A percentile compares a stretch with the other conserved stretches of the same genome.
Conservation (phyloP, 2,113 vertebrate genomes). For the Notechis scutatus region DNA sequence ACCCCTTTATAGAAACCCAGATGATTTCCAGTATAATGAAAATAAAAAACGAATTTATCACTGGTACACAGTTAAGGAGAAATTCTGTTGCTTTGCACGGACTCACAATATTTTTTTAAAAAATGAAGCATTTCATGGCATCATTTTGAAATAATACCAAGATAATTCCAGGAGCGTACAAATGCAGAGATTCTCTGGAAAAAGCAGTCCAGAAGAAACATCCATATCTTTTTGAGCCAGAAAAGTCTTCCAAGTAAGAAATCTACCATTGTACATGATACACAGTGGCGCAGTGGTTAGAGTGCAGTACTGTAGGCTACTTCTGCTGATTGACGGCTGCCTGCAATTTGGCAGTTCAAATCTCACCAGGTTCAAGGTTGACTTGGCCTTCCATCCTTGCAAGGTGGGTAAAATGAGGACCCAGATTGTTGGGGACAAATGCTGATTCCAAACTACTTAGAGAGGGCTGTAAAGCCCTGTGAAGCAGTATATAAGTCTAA, state of each 20-base stretch:
- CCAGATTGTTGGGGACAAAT: too few species aligned
- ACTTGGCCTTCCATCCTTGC: too few species aligned
- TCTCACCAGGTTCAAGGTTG: too few species aligned
- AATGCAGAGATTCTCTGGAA: not conserved
- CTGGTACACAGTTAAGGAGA: constrained; percentile 21
- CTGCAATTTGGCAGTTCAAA: too few species aligned
- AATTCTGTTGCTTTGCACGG: constrained; percentile 7
- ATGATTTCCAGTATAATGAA: constrained; percentile 25
- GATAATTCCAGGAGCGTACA: not conserved
- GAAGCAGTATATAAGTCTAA: too few species aligned
- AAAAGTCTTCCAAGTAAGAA: not conserved
- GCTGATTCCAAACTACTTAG: too few species aligned
- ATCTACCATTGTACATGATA: not conserved
- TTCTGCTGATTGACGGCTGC: too few species aligned
- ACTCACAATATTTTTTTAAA: constrained; percentile 11
- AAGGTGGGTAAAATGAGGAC: too few species aligned
- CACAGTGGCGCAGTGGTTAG: too few species aligned
- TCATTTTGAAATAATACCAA: not conserved
- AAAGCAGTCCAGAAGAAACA: not conserved
- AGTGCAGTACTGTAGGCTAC: too few species aligned
- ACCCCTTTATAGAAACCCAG: not conserved
- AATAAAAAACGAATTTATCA: constrained; percentile 28
- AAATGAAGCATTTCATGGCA: not conserved
- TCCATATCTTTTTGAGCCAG: too few species aligned
- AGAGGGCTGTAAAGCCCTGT: too few species aligned